These are phyloP conservation scores for Noctua janthe DNA, from an alignment of 2,888 invertebrate species.

Conservation along the genomic window DNA sequence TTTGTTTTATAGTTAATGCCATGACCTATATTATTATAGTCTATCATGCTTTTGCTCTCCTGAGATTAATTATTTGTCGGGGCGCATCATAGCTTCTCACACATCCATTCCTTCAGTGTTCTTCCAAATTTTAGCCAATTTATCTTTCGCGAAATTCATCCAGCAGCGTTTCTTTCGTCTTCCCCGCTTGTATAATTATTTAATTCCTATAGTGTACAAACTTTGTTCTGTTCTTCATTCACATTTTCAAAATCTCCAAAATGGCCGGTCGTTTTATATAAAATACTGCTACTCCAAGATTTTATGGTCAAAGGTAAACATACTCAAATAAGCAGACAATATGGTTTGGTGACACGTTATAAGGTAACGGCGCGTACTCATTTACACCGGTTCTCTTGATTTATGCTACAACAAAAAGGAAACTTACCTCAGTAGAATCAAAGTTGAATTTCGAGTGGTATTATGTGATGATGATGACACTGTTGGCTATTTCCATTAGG, in stretches of 20 bases:
- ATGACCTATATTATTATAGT: background rate
- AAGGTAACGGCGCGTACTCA: slow-evolving; percentile 84
- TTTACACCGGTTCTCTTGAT: slow-evolving; percentile 74
- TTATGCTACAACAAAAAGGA: slow-evolving; percentile 57
- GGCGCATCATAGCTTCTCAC: background rate
- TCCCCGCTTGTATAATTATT: background rate
- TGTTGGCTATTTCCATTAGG: slow-evolving; percentile 75
- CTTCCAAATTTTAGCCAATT: background rate
- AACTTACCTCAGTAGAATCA: slow-evolving; percentile 61
- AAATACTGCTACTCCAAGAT: slow-evolving; percentile 61
- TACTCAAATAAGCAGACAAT: slow-evolving; percentile 78
- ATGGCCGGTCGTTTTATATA: slow-evolving; percentile 13
- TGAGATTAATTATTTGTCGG: background rate
- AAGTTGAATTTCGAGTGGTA: slow-evolving; percentile 67
- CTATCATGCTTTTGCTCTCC: background rate
- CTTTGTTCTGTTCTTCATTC: background rate
- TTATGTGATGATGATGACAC: slow-evolving; percentile 70
- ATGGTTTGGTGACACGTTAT: slow-evolving; percentile 82
- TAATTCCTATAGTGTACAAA: background rate
- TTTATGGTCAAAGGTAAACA: slow-evolving; percentile 76
- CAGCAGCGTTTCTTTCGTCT: background rate
- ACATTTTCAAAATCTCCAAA: background rate
- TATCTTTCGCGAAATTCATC: background rate
- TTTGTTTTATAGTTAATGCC: background rate
- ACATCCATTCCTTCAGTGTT: background rate